Conservation (phyloP, 2,113 vertebrate species). For the Paratilapia polleni region DNA sequence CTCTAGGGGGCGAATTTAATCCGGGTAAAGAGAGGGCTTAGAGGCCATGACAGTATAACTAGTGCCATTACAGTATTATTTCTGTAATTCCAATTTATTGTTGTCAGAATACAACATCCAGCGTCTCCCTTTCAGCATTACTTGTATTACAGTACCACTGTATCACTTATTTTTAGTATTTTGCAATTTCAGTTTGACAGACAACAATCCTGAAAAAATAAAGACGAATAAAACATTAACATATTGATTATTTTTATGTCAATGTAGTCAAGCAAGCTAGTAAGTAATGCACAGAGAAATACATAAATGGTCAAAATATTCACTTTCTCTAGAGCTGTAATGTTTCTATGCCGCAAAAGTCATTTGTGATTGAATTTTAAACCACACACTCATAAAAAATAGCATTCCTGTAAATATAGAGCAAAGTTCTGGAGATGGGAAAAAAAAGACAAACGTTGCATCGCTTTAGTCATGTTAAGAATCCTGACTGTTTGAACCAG, state of each 20-base stretch:
- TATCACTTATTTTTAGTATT: neutral
- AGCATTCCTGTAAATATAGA: neutral
- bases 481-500: neutral
- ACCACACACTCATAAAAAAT: neutral
- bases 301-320: neutral
- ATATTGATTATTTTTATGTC: neutral
- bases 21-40: conserved; percentile 2
- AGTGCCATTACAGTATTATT: neutral
- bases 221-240: neutral
- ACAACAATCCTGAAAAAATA: neutral
- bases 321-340: neutral
- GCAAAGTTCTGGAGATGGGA: neutral
- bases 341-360: neutral
- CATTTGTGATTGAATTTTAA: neutral
- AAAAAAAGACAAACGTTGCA: neutral
- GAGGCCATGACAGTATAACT: neutral
- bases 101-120: neutral
- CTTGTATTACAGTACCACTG: neutral
- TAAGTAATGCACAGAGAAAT: neutral
- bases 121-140: neutral
- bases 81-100: neutral
- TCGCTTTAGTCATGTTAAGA: neutral
- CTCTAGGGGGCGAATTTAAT: conserved; percentile 67
- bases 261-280: neutral
- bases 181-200: neutral